Conservation (phyloP, 2,888 invertebrate genomes). For the Drosophila borborema region DNA sequence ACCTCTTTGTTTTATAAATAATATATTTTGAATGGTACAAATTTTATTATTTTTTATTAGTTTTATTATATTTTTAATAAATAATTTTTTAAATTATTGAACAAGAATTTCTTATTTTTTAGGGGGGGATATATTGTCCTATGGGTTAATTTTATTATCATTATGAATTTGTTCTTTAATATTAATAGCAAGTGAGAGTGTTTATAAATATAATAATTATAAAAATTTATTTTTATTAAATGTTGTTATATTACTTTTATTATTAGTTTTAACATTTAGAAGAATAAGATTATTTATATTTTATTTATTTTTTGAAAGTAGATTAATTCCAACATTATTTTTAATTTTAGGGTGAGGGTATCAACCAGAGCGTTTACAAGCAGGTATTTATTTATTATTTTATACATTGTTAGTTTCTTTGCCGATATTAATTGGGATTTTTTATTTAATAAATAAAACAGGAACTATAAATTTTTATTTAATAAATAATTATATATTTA, state of each 20-base stretch:
- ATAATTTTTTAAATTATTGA: not conserved
- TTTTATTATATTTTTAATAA: not conserved
- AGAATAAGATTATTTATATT: conserved; percentile 1
- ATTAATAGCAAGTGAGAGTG: not conserved
- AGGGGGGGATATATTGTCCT: not conserved
- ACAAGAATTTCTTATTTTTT: conserved; percentile 1
- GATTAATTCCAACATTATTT: not conserved
- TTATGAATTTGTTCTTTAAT: not conserved
- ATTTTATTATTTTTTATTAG: conserved; percentile 1
- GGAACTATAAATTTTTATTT: not conserved
- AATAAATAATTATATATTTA: conserved; percentile 6
- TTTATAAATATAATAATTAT: not conserved
- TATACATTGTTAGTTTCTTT: conserved; percentile 1
- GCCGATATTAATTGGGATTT: not conserved
- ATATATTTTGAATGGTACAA: conserved; percentile 2
- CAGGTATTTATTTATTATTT: conserved; percentile 3
- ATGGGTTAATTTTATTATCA: not conserved
- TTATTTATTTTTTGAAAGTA: conserved; percentile 4
- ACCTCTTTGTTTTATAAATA: not conserved
- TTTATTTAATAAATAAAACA: not conserved
- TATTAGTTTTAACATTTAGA: not conserved
- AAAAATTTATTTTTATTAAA: not conserved
- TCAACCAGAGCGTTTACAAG: not conserved
- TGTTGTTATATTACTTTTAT: not conserved
- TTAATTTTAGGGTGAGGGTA: not conserved